A percentile compares a stretch with the other conserved stretches of the same genome.
Conservation (phyloP, 2,888 invertebrate genomes). For the Coecobrya sp. region DNA sequence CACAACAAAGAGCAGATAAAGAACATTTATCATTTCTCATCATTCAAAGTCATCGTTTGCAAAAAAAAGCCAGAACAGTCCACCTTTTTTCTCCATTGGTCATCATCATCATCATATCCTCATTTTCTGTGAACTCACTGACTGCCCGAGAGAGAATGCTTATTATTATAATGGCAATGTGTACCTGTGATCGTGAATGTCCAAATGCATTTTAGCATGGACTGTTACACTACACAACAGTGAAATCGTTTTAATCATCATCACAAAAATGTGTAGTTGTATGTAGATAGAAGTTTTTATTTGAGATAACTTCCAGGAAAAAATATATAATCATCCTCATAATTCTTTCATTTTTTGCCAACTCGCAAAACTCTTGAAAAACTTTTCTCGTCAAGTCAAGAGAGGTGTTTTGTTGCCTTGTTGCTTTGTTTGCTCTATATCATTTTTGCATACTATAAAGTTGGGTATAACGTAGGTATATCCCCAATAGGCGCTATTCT, state of each 20-base stretch:
- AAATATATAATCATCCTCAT: slow-evolving; percentile 36
- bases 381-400: neutral
- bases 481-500: neutral
- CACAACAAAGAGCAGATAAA: no score
- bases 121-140: neutral
- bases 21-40: slow-evolving; percentile 58
- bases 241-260: slow-evolving; percentile 17
- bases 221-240: neutral
- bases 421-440: slow-evolving; percentile 19
- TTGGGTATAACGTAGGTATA: neutral
- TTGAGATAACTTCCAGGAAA: slow-evolving; percentile 58
- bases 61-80: slow-evolving; percentile 34
- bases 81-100: slow-evolving; percentile 45
- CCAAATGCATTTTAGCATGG: neutral
- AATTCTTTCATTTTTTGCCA: neutral
- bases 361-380: neutral
- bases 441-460: neutral
- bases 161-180: neutral
- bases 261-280: neutral
- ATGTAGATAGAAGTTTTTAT: slow-evolving; percentile 11
- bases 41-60: slow-evolving; percentile 61
- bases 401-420: neutral
- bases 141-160: neutral
- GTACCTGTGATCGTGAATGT: no score
- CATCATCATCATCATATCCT: slow-evolving; percentile 7